Evolutionary conservation across 2,797 vertebrate species (phyloP), one percentile per base, ranked within the genome.

Genomic region (Bufotes viridis): DNA sequence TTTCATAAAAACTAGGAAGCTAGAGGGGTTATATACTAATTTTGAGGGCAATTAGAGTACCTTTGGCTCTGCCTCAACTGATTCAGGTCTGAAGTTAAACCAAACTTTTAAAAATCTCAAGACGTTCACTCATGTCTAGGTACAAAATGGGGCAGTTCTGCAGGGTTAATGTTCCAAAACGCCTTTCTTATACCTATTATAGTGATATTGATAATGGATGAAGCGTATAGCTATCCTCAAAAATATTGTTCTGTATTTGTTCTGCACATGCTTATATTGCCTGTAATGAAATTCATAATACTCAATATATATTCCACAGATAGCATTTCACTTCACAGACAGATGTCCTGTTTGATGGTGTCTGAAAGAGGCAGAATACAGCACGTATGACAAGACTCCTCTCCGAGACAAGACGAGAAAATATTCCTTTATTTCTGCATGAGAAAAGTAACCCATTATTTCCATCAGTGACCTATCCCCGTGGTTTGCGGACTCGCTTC

Each of bases 401-500:
- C 7, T 9, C 3, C 82, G 34, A 86, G 70, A 69, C 42, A 80
- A 84, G 79, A 91, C 91, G 92, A 88, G n/a, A 94, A 93, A 81
- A 93, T 90, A 91, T 90, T 85, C 91, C 92, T 78, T 93, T 93
- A 90, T 86, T 93, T 90, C 87, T 90, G 91, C 88, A 91, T 89
- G 92, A 90, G 42, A 20, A 78, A 90, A 91, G 85, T 92, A 93
- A 91, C 91, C 90, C 87, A 90, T 92, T 90, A 92, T 90, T 90
- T 55, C 81, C 88, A 90, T 0, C 55, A 75, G 57, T 87, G 85
- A 91, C 90, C 91, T 93, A 89, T 92, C 81, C 79, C 89, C 90
- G 88, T 87, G 87, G 85, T 57, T 84, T 75, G 83, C 89, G 92
- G 88, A 88, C 90, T 90, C 13, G 51, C 83, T 90, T 92, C 90